Evolutionary conservation across 2,888 invertebrate genomes (phyloP).

Genomic region (Cephus rjabovi): DNA sequence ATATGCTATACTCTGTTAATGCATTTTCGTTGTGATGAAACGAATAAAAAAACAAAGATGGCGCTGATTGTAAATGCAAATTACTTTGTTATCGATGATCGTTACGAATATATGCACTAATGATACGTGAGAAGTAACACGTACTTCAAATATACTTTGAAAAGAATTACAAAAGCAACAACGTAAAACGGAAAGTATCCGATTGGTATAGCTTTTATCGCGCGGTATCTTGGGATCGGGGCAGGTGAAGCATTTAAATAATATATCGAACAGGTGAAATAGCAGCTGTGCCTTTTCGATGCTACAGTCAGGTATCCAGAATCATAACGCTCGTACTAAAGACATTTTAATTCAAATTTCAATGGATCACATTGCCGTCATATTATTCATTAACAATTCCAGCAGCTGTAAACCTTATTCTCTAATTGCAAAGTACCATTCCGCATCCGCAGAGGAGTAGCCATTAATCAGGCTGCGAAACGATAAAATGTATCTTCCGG

Average conservation of each 20-base stretch:
- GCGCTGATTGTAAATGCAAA: background rate
- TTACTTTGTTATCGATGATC: background rate
- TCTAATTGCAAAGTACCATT: background rate
- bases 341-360: background rate
- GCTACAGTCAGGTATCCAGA: constrained; percentile 19
- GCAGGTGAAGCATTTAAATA: constrained; percentile 59
- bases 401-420: background rate
- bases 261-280: constrained; percentile 59
- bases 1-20: no score
- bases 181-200: background rate
- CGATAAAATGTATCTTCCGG: background rate
- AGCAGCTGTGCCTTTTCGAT: constrained; percentile 52
- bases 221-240: constrained; percentile 48
- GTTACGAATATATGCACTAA: background rate
- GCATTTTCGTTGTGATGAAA: no score
- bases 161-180: background rate
- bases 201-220: constrained; percentile 13
- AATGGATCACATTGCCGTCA: background rate
- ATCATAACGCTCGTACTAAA: background rate
- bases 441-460: background rate
- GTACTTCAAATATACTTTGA: background rate
- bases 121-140: background rate
- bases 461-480: background rate
- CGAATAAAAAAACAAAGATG: background rate
- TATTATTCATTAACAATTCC: background rate